Evolutionary conservation across 2,888 invertebrate species (phyloP).

Genomic region (Metellina segmentata): DNA sequence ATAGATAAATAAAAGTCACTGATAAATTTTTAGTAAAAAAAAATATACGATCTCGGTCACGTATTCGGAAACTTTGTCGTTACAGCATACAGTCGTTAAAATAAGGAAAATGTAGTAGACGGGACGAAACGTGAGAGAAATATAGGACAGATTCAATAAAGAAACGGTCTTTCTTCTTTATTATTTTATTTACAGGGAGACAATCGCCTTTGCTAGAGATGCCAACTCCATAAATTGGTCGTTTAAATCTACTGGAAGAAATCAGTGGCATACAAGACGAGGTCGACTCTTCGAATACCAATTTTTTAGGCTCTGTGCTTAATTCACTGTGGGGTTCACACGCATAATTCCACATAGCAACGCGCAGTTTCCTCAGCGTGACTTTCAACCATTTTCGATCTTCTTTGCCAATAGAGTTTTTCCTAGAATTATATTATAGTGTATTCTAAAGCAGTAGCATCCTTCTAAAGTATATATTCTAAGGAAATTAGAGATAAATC

Average conservation of each 20-base stretch:
- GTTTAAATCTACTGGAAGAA: conserved; percentile 42
- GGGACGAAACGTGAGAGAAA: conserved; percentile 43
- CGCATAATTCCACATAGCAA: too few relatives aligned
- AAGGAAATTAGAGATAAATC: too few relatives aligned
- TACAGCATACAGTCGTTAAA: conserved; percentile 39
- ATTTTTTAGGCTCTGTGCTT: background rate
- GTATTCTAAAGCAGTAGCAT: too few relatives aligned
- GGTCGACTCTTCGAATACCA: background rate
- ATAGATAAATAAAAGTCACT: conserved; percentile 52
- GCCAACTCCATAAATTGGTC: conserved; percentile 31
- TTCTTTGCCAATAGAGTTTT: too few relatives aligned
- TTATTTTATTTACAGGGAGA: conserved; percentile 17
- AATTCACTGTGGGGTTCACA: too few relatives aligned
- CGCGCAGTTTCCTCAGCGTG: too few relatives aligned
- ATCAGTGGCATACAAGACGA: conserved; percentile 21
- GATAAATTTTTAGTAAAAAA: conserved; percentile 55
- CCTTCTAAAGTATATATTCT: too few relatives aligned
- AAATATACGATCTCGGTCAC: conserved; percentile 53
- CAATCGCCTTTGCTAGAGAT: conserved; percentile 30
- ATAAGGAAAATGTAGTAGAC: conserved; percentile 34
- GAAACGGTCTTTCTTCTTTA: background rate
- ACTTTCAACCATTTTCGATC: too few relatives aligned
- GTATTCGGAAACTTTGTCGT: conserved; percentile 49
- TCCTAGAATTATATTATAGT: too few relatives aligned
- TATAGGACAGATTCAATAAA: conserved; percentile 59